Conservation (phyloP, 2,113 vertebrate genomes). For the Hylia prasina region DNA sequence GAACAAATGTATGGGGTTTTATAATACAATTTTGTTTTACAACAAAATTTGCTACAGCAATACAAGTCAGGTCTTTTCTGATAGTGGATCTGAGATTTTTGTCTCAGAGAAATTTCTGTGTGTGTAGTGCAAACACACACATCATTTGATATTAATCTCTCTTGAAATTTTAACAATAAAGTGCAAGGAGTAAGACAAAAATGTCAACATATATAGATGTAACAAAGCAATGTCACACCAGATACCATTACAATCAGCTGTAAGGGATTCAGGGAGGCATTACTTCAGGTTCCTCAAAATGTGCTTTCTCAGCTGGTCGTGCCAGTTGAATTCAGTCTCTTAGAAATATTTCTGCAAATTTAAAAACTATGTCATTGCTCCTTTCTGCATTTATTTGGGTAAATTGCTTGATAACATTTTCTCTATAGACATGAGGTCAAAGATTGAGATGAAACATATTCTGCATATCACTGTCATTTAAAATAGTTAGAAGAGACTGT, state of each 20-base stretch:
- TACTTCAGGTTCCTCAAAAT: neutral
- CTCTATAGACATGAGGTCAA: neutral
- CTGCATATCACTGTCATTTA: neutral
- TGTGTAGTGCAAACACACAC: neutral
- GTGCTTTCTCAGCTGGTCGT: neutral
- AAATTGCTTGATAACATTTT: neutral
- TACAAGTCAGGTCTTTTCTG: neutral
- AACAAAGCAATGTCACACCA: neutral
- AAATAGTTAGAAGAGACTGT: neutral
- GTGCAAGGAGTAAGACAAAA: neutral
- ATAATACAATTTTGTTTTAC: neutral
- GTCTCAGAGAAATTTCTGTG: neutral
- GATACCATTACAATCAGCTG: neutral
- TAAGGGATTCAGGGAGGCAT: neutral
- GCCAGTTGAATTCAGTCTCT: neutral
- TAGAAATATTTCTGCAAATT: neutral
- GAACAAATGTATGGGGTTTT: neutral
- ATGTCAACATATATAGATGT: neutral
- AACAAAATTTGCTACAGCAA: neutral
- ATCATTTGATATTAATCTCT: neutral
- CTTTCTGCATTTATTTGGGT: constrained; percentile 16
- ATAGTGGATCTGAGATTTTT: neutral
- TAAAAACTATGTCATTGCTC: neutral
- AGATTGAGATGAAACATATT: neutral
- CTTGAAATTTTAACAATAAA: neutral